Conservation (phyloP, 1,140 invertebrate species). For the Aethina tumida region DNA sequence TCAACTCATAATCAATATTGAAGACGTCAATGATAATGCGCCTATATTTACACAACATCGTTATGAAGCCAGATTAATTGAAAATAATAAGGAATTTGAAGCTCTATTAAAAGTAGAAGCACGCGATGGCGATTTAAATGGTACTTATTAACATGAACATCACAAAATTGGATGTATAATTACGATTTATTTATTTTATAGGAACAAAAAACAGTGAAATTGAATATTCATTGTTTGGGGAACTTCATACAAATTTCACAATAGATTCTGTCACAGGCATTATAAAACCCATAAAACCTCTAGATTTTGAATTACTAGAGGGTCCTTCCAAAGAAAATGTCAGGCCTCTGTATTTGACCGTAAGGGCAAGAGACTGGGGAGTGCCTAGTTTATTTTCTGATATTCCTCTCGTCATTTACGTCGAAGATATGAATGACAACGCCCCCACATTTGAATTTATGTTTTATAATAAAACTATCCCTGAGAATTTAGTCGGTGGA, state of each 20-base stretch:
- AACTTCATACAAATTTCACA: constrained; percentile 68
- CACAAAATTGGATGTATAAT: not conserved
- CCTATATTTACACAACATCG: constrained; percentile 71
- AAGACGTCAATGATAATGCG: constrained; percentile 83
- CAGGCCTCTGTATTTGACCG: constrained; percentile 60
- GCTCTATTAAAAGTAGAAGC: constrained; percentile 68
- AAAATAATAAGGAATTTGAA: constrained; percentile 72
- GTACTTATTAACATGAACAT: constrained; percentile 34
- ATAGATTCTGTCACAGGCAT: constrained; percentile 64
- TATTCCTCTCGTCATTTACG: constrained; percentile 66
- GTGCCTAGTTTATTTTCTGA: constrained; percentile 63
- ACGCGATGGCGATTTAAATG: constrained; percentile 76
- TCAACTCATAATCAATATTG: constrained; percentile 74
- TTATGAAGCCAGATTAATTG: constrained; percentile 74
- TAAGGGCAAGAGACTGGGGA: constrained; percentile 72
- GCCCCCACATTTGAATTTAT: constrained; percentile 66
- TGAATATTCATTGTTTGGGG: constrained; percentile 63
- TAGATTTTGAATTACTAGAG: constrained; percentile 71
- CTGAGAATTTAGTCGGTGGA: constrained; percentile 71
- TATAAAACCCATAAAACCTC: constrained; percentile 51
- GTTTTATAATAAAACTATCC: constrained; percentile 65
- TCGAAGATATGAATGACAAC: constrained; percentile 84
- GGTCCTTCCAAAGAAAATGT: constrained; percentile 50
- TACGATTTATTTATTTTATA: constrained; percentile 35
- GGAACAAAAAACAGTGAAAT: constrained; percentile 79